A percentile compares a stretch with the other conserved stretches of the same genome.
These are phyloP conservation scores for Sebastes cheni DNA, from an alignment of 2,797 vertebrate species.

Conservation along the genomic window DNA sequence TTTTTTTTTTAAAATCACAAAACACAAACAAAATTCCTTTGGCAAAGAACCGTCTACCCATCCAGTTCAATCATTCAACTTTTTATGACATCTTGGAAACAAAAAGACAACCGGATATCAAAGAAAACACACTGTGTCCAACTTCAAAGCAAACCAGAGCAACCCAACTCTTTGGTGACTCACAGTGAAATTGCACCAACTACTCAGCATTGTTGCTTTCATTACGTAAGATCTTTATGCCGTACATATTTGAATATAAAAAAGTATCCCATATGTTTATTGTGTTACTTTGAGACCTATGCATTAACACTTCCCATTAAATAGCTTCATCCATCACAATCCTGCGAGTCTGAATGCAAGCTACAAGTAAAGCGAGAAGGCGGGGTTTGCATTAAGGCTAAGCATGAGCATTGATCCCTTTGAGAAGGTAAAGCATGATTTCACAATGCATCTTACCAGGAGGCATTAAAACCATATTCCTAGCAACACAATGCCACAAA, in stretches of 20 bases:
- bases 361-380: conserved; percentile 5
- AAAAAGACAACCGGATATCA: background rate
- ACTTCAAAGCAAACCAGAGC: background rate
- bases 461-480: background rate
- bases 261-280: background rate
- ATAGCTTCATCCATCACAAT: conserved; percentile 19
- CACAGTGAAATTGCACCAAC: background rate
- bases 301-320: conserved; percentile 3
- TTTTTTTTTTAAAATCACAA: background rate
- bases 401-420: conserved; percentile 35
- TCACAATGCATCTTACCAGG: conserved; percentile 24
- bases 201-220: background rate
- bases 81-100: background rate
- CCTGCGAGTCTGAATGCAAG: background rate
- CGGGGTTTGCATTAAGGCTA: conserved; percentile 35
- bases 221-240: background rate
- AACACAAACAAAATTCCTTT: background rate
- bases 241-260: background rate
- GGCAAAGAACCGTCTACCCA: background rate
- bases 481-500: background rate
- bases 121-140: background rate
- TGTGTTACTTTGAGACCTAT: background rate
- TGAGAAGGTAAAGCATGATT: conserved; percentile 26
- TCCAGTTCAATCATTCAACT: background rate
- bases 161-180: background rate